Percentiles rank a stretch among this genome's conserved stretches.
Conservation (phyloP, 2,888 invertebrate species). For the Hirtodrosophila cameraria region DNA sequence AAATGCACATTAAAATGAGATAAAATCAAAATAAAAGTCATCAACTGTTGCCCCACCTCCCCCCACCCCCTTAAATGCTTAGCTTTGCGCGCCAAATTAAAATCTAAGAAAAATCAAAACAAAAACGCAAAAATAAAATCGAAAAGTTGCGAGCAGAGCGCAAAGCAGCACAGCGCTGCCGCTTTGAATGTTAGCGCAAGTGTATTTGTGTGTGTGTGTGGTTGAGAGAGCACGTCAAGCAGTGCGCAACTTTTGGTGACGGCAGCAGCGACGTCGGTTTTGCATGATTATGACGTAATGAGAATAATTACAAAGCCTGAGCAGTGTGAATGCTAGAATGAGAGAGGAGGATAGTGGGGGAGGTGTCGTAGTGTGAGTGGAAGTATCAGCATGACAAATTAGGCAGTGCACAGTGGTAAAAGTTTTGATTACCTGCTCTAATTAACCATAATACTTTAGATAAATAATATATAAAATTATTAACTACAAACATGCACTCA, state of each 20-base stretch:
- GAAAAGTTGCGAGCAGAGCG: conserved; percentile 11
- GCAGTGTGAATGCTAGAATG: conserved; percentile 6
- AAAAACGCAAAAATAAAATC: conserved; percentile 18
- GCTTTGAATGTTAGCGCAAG: background rate
- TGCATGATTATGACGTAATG: conserved; percentile 67
- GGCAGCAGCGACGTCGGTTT: conserved; percentile 33
- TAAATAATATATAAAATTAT: too few species aligned
- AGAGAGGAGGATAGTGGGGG: conserved; percentile 12
- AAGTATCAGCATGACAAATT: conserved; percentile 35
- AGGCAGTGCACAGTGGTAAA: conserved; percentile 31
- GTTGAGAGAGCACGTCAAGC: conserved; percentile 10
- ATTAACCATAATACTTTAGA: too few species aligned
- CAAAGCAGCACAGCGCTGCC: conserved; percentile 16
- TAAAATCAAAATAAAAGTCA: conserved; percentile 28
- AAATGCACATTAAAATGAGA: conserved; percentile 53
- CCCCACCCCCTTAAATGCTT: too few species aligned
- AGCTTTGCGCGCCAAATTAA: conserved; percentile 51
- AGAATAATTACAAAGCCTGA: conserved; percentile 50
- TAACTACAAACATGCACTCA: background rate
- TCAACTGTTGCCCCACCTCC: conserved; percentile 13
- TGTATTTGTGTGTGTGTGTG: background rate
- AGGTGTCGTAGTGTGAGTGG: conserved; percentile 23
- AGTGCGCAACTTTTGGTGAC: conserved; percentile 20
- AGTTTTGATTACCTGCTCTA: too few species aligned
- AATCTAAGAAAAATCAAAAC: conserved; percentile 43